Base-by-base conservation (phyloP, 2,797 vertebrate genomes). In the Gadopsis marmoratus region DNA sequence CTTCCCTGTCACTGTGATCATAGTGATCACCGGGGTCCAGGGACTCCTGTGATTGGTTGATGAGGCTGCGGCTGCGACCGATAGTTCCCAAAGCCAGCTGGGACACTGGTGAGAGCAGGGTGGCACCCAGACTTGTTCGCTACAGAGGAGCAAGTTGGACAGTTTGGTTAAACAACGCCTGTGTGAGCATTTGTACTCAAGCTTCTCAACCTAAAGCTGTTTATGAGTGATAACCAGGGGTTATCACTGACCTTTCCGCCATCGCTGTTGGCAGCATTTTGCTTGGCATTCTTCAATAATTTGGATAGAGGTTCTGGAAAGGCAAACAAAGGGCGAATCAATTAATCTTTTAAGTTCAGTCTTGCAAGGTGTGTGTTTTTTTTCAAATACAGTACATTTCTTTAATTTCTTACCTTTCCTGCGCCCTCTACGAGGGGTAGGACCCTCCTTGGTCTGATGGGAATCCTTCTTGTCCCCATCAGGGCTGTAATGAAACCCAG, bases 261-360 rank as follows among this genome's bases (percentile, higher is more conserved):
- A 0, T 94, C 93, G 11, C 79, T 53, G 73, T 89, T 95, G 93
- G 96, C 92, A 94, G 97, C 96, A 1, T 96, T 96, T 87, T 97
- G 94, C 88, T 97, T 99, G 69, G 96, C 92, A 82, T 96, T 97
- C 95, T 98, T 99, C 89, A 98, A 92, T 76, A 95, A 89, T 94
- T 97, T 97, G 2, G 97, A 97, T 2, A 97, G 95, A 54, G 98
- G 98, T 83, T 99, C 98, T 99, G 91, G 60, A 74, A 90, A 78
- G 33, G 79, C 4, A 61, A 41, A 81, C 13, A 68, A 55, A 47
- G 21, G 4, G 5, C 76, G 56, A 7, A 56, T 53, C 41, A 10
- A 53, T 50, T 12, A 5, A 54, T 16, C 51, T 4, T 33, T 43
- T 3, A 33, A 67, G 13, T 53, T 63, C 1, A 56, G n/a, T 16